Conservation (phyloP, 2,113 vertebrate species). For the Hypocryptadius cinnamomeus region DNA sequence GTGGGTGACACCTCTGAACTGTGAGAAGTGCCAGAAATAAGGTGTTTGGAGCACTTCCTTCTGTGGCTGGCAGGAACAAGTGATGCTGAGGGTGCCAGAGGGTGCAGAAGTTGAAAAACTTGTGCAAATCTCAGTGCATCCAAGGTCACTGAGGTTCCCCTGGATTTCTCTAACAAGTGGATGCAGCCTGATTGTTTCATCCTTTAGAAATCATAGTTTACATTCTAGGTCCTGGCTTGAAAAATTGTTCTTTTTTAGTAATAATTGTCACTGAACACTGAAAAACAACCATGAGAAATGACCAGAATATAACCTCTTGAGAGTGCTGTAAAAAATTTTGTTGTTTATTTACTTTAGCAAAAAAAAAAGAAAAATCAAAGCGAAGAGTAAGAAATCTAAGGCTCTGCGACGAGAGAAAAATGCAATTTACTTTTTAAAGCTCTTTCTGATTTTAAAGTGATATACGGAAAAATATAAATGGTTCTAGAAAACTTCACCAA, state of each 20-base stretch:
- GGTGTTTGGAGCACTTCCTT: neutral
- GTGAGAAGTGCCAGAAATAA: neutral
- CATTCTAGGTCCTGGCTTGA: neutral
- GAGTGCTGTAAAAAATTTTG: neutral
- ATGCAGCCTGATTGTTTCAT: neutral
- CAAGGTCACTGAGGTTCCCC: neutral
- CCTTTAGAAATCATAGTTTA: neutral
- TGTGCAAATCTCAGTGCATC: neutral
- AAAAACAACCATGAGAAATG: slow-evolving; percentile 11
- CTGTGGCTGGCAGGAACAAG: neutral
- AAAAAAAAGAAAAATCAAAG: neutral
- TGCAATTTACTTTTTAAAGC: slow-evolving; percentile 59
- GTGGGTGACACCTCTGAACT: neutral
- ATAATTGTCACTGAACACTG: neutral
- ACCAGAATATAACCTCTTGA: neutral
- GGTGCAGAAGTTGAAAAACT: neutral
- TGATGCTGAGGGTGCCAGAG: neutral
- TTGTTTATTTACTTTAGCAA: slow-evolving; percentile 9
- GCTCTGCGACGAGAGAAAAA: neutral
- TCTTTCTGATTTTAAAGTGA: slow-evolving; percentile 50
- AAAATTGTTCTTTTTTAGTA: neutral
- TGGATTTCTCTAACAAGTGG: neutral
- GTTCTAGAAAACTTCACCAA: neutral
- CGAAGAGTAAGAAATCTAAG: neutral
- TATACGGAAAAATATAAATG: slow-evolving; percentile 12